Evolutionary conservation across 2,113 vertebrate genomes (phyloP).

Genomic region (Microcebus ravelobensis): DNA sequence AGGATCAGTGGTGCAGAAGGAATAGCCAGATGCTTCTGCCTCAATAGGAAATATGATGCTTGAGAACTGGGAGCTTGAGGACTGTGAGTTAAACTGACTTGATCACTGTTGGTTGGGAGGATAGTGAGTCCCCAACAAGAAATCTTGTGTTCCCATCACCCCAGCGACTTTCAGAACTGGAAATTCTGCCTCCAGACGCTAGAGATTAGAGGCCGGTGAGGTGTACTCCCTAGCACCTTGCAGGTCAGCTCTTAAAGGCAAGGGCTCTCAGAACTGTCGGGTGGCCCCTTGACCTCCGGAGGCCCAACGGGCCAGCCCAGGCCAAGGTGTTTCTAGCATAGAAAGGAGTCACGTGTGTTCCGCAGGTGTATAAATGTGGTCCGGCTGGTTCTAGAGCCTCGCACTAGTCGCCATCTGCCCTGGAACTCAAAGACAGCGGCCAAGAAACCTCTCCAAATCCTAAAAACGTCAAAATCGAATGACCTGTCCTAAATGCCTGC

Average conservation of each 20-base stretch:
- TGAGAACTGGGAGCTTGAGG: not conserved
- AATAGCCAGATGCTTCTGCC: not conserved
- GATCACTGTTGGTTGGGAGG: not conserved
- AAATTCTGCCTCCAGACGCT: not conserved
- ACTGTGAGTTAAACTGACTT: not conserved
- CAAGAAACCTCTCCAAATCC: not conserved
- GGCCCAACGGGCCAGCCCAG: not conserved
- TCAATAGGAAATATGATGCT: not conserved
- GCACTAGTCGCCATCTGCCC: not conserved
- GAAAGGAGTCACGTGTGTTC: not conserved
- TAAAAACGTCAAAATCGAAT: constrained; percentile 26
- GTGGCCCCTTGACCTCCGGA: not conserved
- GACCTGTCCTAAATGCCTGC: constrained; percentile 34
- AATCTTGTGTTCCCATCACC: not conserved
- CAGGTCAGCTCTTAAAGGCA: not conserved
- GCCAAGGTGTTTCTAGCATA: not conserved
- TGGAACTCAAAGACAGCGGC: constrained; percentile 21
- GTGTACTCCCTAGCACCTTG: not conserved
- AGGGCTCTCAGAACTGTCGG: not conserved
- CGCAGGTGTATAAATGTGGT: not conserved
- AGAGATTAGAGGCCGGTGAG: not conserved
- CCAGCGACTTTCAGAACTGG: not conserved
- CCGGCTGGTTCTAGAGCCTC: not conserved
- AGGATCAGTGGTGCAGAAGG: not conserved
- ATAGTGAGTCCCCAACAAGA: not conserved